These are phyloP conservation scores for Carcina quercana DNA, from an alignment of 2,888 invertebrate genomes.

Conservation along the genomic window DNA sequence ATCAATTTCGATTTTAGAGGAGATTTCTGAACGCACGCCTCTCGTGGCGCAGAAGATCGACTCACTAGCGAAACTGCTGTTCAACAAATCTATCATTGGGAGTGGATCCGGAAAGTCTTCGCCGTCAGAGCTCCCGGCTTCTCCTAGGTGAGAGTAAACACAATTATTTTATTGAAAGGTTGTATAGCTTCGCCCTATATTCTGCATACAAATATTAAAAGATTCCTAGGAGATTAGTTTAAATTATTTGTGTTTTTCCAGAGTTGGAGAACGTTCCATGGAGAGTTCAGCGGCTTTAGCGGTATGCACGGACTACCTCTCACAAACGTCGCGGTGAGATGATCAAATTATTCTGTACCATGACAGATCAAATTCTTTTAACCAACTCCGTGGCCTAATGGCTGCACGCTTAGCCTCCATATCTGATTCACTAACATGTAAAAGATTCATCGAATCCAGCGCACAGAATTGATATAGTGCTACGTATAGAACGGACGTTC, in stretches of 20 bases:
- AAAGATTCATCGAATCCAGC: no score
- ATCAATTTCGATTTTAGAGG: conserved; percentile 41
- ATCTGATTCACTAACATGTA: no score
- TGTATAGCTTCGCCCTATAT: no score
- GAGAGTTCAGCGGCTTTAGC: conserved; percentile 61
- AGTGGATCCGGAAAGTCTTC: conserved; percentile 61
- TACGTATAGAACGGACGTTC: no score
- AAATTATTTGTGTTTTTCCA: conserved; percentile 15
- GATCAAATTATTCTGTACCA: no score
- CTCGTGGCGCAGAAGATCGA: conserved; percentile 83
- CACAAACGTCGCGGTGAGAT: conserved; percentile 51
- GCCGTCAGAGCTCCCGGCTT: conserved; percentile 54
- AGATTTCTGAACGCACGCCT: conserved; percentile 75
- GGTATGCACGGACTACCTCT: conserved; percentile 61
- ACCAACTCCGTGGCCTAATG: no score
- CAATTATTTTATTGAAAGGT: no score
- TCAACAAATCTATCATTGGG: conserved; percentile 74
- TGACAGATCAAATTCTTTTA: no score
- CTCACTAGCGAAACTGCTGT: conserved; percentile 83
- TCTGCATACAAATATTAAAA: no score
- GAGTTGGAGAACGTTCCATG: conserved; percentile 52
- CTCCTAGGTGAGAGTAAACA: conserved; percentile 59
- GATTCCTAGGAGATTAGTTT: no score
- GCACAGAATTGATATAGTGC: no score
- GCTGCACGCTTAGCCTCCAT: no score